Evolutionary conservation across 1,140 invertebrate species (phyloP).

Genomic region (Odontomachus brunneus): DNA sequence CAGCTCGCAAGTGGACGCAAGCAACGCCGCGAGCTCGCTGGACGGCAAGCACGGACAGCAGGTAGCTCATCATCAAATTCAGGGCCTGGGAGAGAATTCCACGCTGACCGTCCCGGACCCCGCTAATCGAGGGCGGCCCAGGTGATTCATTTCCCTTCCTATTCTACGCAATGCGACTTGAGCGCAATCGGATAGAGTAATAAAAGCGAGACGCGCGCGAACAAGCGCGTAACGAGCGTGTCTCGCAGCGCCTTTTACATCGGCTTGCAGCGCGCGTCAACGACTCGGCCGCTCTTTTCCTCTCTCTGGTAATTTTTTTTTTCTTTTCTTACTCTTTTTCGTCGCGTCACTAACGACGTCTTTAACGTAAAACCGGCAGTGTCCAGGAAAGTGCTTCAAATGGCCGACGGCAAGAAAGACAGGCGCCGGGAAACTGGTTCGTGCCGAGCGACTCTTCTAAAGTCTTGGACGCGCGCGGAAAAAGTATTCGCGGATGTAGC

Average conservation of each 20-base stretch:
- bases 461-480: conserved; percentile 14
- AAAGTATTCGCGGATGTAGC: conserved; percentile 51
- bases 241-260: conserved; percentile 42
- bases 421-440: conserved; percentile 73
- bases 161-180: background rate
- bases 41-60: conserved; percentile 71
- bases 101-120: conserved; percentile 68
- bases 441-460: conserved; percentile 34
- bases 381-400: conserved; percentile 50
- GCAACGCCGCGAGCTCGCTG: conserved; percentile 59
- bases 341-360: conserved; percentile 60
- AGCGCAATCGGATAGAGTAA: background rate
- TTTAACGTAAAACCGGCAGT: conserved; percentile 50
- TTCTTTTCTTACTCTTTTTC: background rate
- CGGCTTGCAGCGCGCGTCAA: conserved; percentile 18
- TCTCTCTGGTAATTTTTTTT: background rate
- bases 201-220: background rate
- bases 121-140: conserved; percentile 70
- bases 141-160: conserved; percentile 66
- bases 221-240: conserved; percentile 23
- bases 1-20: conserved; percentile 75
- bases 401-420: conserved; percentile 55
- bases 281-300: conserved; percentile 11
- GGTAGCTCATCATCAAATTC: conserved; percentile 63
- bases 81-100: conserved; percentile 65